These are phyloP conservation scores for Meloidogyne exigua DNA, from an alignment of 1,140 invertebrate genomes.

Conservation along the genomic window DNA sequence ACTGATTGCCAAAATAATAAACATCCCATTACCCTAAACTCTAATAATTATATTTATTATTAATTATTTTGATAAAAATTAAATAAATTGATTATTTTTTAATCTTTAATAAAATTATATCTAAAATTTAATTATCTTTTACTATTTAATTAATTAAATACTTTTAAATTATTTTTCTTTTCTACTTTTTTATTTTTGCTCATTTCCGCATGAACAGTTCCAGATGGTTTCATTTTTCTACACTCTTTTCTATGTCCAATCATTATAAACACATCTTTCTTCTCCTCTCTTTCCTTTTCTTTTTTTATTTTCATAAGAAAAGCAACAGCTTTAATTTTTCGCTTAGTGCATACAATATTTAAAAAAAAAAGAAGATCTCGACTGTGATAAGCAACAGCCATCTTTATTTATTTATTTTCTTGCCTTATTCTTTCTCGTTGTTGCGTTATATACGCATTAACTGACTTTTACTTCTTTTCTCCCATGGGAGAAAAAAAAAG, in stretches of 20 bases:
- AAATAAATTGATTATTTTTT: no score
- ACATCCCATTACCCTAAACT: no score
- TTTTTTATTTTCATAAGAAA: not conserved
- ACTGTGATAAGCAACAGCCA: not conserved
- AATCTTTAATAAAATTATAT: no score
- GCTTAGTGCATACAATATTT: not conserved
- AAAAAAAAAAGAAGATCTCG: not conserved
- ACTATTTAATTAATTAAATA: no score
- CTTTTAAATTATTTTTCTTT: not conserved
- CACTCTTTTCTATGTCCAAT: not conserved
- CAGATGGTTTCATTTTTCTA: not conserved
- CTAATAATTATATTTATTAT: no score
- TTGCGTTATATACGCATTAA: not conserved
- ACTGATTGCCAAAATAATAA: not conserved
- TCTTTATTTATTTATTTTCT: not conserved
- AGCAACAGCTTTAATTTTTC: conserved; percentile 5
- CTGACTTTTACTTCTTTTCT: not conserved
- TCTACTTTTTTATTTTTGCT: not conserved
- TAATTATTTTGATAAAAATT: no score
- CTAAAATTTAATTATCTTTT: no score
- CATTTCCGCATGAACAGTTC: conserved; percentile 1
- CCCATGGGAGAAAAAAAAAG: not conserved
- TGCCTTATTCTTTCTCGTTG: not conserved
- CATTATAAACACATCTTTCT: no score
- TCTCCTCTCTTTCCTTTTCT: no score